These are phyloP conservation scores for Kryptolebias ocellatus DNA, from an alignment of 2,797 vertebrate genomes.

Conservation along the genomic window DNA sequence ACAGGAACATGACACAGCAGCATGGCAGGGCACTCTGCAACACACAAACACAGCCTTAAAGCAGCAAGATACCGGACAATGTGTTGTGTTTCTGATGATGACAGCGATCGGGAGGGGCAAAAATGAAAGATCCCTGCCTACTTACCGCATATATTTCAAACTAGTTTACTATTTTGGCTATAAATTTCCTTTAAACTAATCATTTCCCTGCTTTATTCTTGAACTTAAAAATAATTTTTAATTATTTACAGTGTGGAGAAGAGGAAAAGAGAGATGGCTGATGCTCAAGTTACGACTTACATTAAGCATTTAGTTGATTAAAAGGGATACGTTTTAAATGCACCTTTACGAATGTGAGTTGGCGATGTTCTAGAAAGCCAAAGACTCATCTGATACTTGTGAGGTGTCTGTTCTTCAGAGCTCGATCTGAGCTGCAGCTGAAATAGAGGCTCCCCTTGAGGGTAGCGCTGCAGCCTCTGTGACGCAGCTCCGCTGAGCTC, in stretches of 20 bases:
- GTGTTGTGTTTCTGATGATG: not conserved
- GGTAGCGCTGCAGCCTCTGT: slow-evolving; percentile 67
- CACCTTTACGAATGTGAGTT: not conserved
- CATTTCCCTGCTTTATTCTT: not conserved
- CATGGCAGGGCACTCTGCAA: slow-evolving; percentile 54
- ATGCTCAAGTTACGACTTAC: slow-evolving; percentile 16
- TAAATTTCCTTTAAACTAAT: not conserved
- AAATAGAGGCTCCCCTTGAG: slow-evolving; percentile 59
- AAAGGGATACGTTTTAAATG: not conserved
- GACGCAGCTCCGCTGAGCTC: slow-evolving; percentile 72
- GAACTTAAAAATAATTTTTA: slow-evolving; percentile 22
- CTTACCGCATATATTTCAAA: not conserved
- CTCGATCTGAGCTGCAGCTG: slow-evolving; percentile 34
- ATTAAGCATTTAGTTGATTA: not conserved
- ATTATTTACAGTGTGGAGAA: too few species aligned
- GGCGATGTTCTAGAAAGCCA: not conserved
- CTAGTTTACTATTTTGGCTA: slow-evolving; percentile 11
- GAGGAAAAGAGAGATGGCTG: not conserved
- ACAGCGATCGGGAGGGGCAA: not conserved
- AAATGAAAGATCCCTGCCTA: slow-evolving; percentile 8
- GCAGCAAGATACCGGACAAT: slow-evolving; percentile 1
- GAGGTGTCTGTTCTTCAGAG: slow-evolving; percentile 6
- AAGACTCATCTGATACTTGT: not conserved
- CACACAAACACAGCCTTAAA: slow-evolving; percentile 32
- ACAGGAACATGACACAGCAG: slow-evolving; percentile 80